Evolutionary conservation across 2,888 invertebrate species (phyloP).

Genomic region (Folsomia manolachei): DNA sequence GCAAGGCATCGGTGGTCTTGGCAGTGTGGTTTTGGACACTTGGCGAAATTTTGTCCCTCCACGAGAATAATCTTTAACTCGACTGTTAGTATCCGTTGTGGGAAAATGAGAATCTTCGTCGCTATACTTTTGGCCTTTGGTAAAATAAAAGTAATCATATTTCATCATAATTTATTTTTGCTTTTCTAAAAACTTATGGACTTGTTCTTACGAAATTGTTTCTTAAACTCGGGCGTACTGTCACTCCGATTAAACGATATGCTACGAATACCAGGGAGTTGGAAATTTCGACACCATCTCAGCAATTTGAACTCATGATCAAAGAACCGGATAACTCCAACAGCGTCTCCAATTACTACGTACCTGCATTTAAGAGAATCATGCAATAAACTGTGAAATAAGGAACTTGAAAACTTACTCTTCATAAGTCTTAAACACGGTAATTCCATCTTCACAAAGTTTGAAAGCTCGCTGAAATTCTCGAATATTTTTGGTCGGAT

Average conservation of each 20-base stretch:
- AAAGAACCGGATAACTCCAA: conserved; percentile 43
- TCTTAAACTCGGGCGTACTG: conserved; percentile 34
- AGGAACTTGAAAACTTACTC: conserved; percentile 31
- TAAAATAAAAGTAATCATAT: background rate
- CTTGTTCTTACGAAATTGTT: conserved; percentile 31
- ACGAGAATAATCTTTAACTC: conserved; percentile 42
- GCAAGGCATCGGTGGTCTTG: conserved; percentile 29
- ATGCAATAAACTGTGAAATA: background rate
- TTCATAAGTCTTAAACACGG: conserved; percentile 33
- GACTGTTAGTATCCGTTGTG: conserved; percentile 17
- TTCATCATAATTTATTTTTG: background rate
- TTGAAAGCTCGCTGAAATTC: conserved; percentile 42
- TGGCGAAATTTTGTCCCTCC: conserved; percentile 37
- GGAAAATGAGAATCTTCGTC: background rate
- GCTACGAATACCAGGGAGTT: conserved; percentile 28
- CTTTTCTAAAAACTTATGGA: background rate
- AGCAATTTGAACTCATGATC: conserved; percentile 45
- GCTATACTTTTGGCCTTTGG: conserved; percentile 26
- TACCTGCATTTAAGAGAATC: conserved; percentile 26
- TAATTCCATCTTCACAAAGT: conserved; percentile 39
- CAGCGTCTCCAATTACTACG: conserved; percentile 44
- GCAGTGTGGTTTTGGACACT: conserved; percentile 42
- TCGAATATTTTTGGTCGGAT: conserved; percentile 39
- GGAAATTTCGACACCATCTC: conserved; percentile 39
- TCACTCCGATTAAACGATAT: conserved; percentile 40